A percentile compares a stretch with the other conserved stretches of the same genome.
Evolutionary conservation across 2,888 invertebrate species (phyloP).

Genomic region (Hololepta plana): DNA sequence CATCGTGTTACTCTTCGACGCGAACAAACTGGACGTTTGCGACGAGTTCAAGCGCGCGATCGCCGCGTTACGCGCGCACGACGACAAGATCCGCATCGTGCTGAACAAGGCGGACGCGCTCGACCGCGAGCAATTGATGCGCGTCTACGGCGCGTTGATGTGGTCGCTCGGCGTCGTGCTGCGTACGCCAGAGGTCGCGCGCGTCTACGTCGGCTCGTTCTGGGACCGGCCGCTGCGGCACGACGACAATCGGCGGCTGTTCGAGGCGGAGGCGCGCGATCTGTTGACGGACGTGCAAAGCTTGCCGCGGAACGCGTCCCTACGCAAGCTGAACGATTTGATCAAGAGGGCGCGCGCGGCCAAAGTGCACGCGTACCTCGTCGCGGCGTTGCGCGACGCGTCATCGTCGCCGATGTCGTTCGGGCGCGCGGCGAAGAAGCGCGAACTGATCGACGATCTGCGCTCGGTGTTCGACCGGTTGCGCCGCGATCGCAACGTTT

Average conservation of each 20-base stretch:
- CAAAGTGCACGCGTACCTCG: slow-evolving; percentile 96
- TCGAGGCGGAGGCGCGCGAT: slow-evolving; percentile 92
- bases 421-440: slow-evolving; percentile 92
- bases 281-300: slow-evolving; percentile 87
- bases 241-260: slow-evolving; percentile 80
- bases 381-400: slow-evolving; percentile 80
- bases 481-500: slow-evolving; percentile 83
- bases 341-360: slow-evolving; percentile 93
- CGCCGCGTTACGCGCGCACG: slow-evolving; percentile 86
- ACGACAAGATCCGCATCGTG: slow-evolving; percentile 95
- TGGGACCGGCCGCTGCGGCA: slow-evolving; percentile 95
- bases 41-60: slow-evolving; percentile 96
- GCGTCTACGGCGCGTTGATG: slow-evolving; percentile 98
- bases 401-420: slow-evolving; percentile 98
- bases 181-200: slow-evolving; percentile 96
- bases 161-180: slow-evolving; percentile 98
- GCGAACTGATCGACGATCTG: slow-evolving; percentile 85
- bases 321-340: slow-evolving; percentile 92
- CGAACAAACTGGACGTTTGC: slow-evolving; percentile 97
- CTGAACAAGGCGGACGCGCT: slow-evolving; percentile 99
- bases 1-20: slow-evolving; percentile 93
- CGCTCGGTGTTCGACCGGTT: slow-evolving; percentile 73
- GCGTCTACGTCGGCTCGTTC: slow-evolving; percentile 97
- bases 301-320: slow-evolving; percentile 85
- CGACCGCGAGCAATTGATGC: slow-evolving; percentile 95